These are phyloP conservation scores for Hoplodrina ambigua DNA, from an alignment of 2,888 invertebrate genomes.

Conservation along the genomic window DNA sequence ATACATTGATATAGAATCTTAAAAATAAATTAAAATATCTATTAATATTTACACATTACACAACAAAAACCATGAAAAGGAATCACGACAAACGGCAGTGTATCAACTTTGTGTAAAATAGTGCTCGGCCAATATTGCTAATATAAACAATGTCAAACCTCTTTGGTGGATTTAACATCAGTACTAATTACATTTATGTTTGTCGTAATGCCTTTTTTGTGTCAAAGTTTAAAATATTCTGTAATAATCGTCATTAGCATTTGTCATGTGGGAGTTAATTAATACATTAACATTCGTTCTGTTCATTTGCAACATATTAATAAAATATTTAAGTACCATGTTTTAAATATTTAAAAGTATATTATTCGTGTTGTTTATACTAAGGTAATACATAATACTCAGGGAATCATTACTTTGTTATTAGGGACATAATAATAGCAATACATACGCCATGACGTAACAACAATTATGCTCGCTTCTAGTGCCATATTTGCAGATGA, in stretches of 20 bases:
- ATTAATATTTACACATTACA: constrained; percentile 78
- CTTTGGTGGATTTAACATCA: constrained; percentile 59
- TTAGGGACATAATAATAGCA: constrained; percentile 64
- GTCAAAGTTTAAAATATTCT: constrained; percentile 68
- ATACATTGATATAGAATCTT: constrained; percentile 82
- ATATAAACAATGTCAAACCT: constrained; percentile 65
- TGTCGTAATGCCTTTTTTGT: constrained; percentile 74
- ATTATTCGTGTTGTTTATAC: constrained; percentile 54
- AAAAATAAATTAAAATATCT: constrained; percentile 77
- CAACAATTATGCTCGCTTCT: constrained; percentile 71
- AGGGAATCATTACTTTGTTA: constrained; percentile 64
- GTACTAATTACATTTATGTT: constrained; percentile 61
- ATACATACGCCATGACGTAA: constrained; percentile 71
- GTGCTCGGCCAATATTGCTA: constrained; percentile 60
- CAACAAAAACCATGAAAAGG: constrained; percentile 71
- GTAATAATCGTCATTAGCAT: constrained; percentile 68
- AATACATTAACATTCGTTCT: constrained; percentile 67
- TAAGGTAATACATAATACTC: constrained; percentile 65
- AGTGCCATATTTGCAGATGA: constrained; percentile 90
- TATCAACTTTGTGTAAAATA: constrained; percentile 53
- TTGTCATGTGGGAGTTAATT: constrained; percentile 77
- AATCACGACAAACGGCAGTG: constrained; percentile 71
- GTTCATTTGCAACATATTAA: constrained; percentile 62
- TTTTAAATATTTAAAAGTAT: constrained; percentile 60
- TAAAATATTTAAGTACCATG: constrained; percentile 79